Conservation (phyloP, 2,113 vertebrate genomes). For the Daboia siamensis region DNA sequence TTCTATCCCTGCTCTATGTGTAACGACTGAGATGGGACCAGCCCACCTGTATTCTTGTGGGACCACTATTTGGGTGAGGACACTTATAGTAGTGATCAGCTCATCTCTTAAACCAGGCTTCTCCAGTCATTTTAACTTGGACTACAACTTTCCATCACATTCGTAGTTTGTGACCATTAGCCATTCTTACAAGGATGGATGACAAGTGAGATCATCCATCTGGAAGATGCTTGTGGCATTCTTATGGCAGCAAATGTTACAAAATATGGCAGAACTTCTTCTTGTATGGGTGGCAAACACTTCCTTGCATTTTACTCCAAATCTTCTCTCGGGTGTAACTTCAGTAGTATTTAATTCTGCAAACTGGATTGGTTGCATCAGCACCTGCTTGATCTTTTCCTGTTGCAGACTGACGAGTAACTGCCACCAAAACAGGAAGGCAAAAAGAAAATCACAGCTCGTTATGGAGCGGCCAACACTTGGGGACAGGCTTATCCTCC, state of each 20-base stretch:
- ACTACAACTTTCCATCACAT: not conserved
- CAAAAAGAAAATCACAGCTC: constrained; percentile 66
- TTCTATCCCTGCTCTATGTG: not conserved
- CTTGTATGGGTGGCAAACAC: not conserved
- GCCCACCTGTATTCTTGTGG: rapidly evolving
- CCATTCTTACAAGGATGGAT: not conserved
- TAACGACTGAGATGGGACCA: not conserved
- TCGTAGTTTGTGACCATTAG: not conserved
- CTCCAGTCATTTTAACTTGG: not conserved
- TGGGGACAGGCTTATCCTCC: constrained; percentile 80
- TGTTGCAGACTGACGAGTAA: not conserved
- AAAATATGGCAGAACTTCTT: not conserved
- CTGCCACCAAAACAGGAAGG: too few species aligned
- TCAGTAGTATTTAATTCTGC: not conserved
- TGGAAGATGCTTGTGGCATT: not conserved
- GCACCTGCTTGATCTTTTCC: not conserved
- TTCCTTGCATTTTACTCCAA: not conserved
- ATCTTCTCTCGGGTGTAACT: not conserved
- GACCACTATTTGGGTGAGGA: not conserved
- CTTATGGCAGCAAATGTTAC: not conserved
- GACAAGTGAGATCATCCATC: not conserved
- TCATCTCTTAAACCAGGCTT: not conserved
- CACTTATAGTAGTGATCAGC: not conserved
- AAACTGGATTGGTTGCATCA: not conserved
- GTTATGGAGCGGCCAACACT: constrained; percentile 85